phyloP scores from a whole-genome alignment of 2,797 vertebrate species.

The Erpetoichthys calabaricus region DNA sequence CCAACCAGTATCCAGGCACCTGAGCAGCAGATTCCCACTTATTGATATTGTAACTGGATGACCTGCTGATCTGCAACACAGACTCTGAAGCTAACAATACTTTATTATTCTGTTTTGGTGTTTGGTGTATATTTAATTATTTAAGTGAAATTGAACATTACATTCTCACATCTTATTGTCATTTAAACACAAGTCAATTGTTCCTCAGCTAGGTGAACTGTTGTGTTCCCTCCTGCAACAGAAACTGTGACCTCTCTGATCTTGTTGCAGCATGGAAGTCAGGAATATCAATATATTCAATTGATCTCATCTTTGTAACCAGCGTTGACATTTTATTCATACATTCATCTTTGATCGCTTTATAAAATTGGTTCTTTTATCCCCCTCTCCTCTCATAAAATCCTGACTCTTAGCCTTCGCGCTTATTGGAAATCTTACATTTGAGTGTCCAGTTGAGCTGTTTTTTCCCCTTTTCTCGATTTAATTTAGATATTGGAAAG shows the following conservation, averaged over 20 bases:
- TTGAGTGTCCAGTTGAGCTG: too few relatives aligned
- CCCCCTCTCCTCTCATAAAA: neutral
- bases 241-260: neutral
- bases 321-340: slow-evolving; percentile 1
- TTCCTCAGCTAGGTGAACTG: neutral
- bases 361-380: too few relatives aligned
- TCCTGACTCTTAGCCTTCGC: neutral
- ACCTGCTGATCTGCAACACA: too few relatives aligned
- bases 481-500: too few relatives aligned
- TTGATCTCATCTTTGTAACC: neutral
- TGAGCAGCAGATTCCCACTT: too few relatives aligned
- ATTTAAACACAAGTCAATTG: slow-evolving; percentile 2
- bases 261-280: neutral
- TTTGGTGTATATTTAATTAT: too few relatives aligned
- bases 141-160: neutral
- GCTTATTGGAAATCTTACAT: too few relatives aligned
- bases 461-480: too few relatives aligned
- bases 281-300: neutral
- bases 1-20: too few relatives aligned
- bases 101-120: too few relatives aligned
- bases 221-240: neutral
- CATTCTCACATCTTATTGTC: slow-evolving; percentile 6
- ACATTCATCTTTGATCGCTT: neutral
- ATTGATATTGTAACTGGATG: too few relatives aligned
- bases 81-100: too few relatives aligned